Evolutionary conservation across 2,888 invertebrate species (phyloP).

Genomic region (Dicranocentrus wangi): DNA sequence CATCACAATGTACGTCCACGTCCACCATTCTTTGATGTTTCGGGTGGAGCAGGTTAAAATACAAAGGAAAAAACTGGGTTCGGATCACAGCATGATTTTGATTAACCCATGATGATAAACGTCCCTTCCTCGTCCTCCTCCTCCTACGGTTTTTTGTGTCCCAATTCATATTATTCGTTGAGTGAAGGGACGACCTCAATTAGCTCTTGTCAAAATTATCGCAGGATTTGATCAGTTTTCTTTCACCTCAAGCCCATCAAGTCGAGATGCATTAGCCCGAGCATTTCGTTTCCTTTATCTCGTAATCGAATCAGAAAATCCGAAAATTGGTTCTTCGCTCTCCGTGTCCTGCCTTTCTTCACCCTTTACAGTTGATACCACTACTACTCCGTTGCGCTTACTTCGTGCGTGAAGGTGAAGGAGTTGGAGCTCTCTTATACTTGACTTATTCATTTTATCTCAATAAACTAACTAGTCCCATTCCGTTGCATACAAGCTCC

Average conservation of each 20-base stretch:
- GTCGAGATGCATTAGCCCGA: background rate
- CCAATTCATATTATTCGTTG: background rate
- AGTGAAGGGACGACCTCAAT: constrained; percentile 31
- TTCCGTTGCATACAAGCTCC: too few species aligned
- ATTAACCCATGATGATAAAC: background rate
- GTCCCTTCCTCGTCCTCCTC: background rate
- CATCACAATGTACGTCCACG: background rate
- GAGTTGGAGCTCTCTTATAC: too few species aligned
- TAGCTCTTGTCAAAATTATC: constrained; percentile 57
- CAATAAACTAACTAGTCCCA: too few species aligned
- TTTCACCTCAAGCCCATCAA: constrained; percentile 42
- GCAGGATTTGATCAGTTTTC: constrained; percentile 43
- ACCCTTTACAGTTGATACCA: too few species aligned
- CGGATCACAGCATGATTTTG: background rate
- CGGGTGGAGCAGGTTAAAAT: background rate
- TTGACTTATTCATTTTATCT: too few species aligned
- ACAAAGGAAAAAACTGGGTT: background rate
- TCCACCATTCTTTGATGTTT: background rate
- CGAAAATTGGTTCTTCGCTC: constrained; percentile 46
- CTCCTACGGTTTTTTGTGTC: background rate
- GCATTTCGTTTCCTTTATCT: constrained; percentile 33
- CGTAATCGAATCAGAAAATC: constrained; percentile 58
- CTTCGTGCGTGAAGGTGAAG: too few species aligned
- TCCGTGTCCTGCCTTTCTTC: too few species aligned
- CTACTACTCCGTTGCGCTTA: too few species aligned